A percentile compares a stretch with the other conserved stretches of the same genome.
Conservation (phyloP, 2,113 vertebrate species). For the Sarotherodon lohbergeri region DNA sequence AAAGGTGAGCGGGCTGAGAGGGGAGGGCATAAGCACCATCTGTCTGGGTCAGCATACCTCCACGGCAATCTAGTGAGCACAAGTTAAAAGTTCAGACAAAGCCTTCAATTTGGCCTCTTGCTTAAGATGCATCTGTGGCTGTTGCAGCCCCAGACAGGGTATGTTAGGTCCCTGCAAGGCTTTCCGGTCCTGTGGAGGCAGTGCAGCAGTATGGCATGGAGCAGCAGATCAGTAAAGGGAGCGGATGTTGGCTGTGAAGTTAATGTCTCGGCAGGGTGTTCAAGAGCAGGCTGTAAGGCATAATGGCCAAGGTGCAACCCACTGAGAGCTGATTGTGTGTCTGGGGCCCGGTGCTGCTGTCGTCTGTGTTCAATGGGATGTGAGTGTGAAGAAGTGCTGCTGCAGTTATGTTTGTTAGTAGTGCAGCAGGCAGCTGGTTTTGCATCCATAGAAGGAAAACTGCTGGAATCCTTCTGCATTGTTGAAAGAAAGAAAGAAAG, state of each 20-base stretch:
- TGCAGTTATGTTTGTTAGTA: neutral
- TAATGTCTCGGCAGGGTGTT: slow-evolving; percentile 42
- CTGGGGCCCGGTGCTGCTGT: slow-evolving; percentile 4
- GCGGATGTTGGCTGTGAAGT: slow-evolving; percentile 22
- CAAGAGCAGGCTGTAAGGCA: slow-evolving; percentile 33
- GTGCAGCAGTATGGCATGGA: neutral
- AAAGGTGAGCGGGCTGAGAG: neutral
- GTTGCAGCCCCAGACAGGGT: neutral
- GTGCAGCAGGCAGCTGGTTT: neutral
- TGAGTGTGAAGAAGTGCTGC: neutral
- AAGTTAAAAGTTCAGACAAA: neutral
- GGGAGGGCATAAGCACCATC: neutral
- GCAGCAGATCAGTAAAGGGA: slow-evolving; percentile 19
- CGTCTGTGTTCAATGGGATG: neutral
- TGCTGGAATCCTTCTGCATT: neutral
- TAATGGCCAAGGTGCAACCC: slow-evolving; percentile 27
- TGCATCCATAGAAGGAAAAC: neutral
- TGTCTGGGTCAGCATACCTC: neutral
- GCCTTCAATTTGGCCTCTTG: neutral
- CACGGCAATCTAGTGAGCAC: neutral
- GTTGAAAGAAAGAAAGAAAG: neutral
- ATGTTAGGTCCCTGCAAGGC: neutral
- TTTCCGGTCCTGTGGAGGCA: neutral
- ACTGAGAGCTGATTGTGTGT: slow-evolving; percentile 26
- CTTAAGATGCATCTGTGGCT: neutral